Conservation (phyloP, 2,797 vertebrate species). For the Chelon labrosus region DNA sequence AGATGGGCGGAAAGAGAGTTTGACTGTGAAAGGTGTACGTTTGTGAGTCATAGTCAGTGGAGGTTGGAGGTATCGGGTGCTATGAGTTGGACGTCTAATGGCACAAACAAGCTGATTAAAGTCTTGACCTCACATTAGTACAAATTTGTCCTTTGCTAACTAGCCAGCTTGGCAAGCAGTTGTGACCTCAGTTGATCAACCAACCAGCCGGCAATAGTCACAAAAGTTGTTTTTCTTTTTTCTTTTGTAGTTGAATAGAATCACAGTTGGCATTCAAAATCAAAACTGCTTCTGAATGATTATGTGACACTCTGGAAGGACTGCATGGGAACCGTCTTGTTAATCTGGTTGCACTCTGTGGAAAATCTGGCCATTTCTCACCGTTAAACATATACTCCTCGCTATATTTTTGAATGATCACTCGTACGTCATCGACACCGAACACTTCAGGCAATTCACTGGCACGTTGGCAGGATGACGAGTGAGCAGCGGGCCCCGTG, state of each 20-base stretch:
- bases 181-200: no score
- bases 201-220: not conserved
- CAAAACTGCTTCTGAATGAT: not conserved
- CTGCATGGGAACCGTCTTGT: not conserved
- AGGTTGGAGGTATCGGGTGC: no score
- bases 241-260: not conserved
- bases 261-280: not conserved
- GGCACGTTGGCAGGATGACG: slow-evolving; percentile 67
- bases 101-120: no score
- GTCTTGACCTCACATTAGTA: not conserved
- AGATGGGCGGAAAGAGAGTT: no score
- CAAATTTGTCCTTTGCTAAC: not conserved
- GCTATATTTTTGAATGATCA: slow-evolving; percentile 61
- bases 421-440: slow-evolving; percentile 66
- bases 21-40: no score
- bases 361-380: slow-evolving; percentile 62
- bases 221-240: not conserved
- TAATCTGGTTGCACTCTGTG: slow-evolving; percentile 2
- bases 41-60: no score
- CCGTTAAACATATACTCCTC: slow-evolving; percentile 37
- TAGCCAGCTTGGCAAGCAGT: not conserved
- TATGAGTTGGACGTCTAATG: no score
- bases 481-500: slow-evolving; percentile 55
- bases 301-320: not conserved
- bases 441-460: slow-evolving; percentile 68